These are phyloP conservation scores for Hyppa rectilinea DNA, from an alignment of 2,888 invertebrate species.

Conservation along the genomic window DNA sequence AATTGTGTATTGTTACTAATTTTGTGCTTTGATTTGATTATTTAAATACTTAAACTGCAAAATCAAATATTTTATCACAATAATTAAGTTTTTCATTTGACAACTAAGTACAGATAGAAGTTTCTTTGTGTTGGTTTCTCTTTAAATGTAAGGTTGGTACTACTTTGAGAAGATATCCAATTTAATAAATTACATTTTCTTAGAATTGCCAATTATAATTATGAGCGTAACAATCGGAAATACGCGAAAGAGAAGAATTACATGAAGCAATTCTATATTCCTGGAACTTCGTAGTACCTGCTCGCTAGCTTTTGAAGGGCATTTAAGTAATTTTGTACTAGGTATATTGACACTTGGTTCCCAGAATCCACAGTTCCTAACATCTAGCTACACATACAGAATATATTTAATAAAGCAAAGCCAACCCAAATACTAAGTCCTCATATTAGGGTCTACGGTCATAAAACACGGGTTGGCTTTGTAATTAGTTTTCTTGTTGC, in stretches of 20 bases:
- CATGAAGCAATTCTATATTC: conserved; percentile 14
- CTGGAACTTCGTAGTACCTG: not conserved
- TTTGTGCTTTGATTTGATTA: not conserved
- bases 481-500: conserved; percentile 67
- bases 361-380: not conserved
- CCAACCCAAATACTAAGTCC: conserved; percentile 45
- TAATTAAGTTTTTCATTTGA: not conserved
- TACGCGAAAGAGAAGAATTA: conserved; percentile 8
- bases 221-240: conserved; percentile 3
- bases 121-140: not conserved
- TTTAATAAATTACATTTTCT: conserved; percentile 18
- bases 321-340: conserved; percentile 16
- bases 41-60: not conserved
- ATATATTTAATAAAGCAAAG: conserved; percentile 50
- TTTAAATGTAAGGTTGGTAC: not conserved
- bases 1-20: too few relatives aligned
- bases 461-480: conserved; percentile 58
- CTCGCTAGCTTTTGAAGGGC: not conserved
- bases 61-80: not conserved
- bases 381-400: conserved; percentile 33
- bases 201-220: conserved; percentile 15
- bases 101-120: not conserved
- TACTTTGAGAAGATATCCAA: conserved; percentile 21
- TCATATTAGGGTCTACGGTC: conserved; percentile 51
- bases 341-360: conserved; percentile 16